Percentiles rank a stretch among this genome's conserved stretches.
Evolutionary conservation across 2,797 vertebrate species (phyloP).

Genomic region (Rallus crepitans): DNA sequence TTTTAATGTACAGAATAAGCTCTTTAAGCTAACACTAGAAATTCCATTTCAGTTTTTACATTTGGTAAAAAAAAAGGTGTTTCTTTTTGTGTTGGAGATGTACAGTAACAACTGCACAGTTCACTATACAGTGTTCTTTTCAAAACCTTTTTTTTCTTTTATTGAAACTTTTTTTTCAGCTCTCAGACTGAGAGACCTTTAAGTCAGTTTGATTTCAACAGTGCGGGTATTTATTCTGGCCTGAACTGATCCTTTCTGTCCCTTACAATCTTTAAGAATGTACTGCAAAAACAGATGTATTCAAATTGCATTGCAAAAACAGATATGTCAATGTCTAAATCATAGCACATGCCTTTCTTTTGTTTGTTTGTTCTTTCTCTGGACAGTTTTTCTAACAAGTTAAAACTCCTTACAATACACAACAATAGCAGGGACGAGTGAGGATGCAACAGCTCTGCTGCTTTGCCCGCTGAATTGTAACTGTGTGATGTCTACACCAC

Average conservation of each 20-base stretch:
- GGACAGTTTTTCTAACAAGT: background rate
- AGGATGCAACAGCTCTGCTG: rapidly evolving
- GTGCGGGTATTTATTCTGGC: background rate
- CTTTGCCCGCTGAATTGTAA: background rate
- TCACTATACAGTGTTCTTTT: background rate
- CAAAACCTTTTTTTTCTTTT: background rate
- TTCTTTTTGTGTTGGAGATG: background rate
- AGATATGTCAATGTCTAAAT: background rate
- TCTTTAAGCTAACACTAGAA: background rate
- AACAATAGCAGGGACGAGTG: no score
- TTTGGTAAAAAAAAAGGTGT: background rate
- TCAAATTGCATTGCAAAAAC: background rate
- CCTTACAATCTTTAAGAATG: background rate
- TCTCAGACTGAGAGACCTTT: background rate
- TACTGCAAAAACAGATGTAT: background rate
- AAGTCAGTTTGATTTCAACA: background rate
- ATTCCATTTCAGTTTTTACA: background rate
- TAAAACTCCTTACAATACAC: background rate
- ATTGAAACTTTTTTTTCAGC: background rate
- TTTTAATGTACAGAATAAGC: background rate
- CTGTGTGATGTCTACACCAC: background rate
- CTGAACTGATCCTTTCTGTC: background rate
- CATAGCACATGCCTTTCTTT: background rate
- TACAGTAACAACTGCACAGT: background rate
- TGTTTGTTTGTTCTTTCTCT: background rate